phyloP scores from a whole-genome alignment of 2,113 vertebrate genomes.

The Perca schrenkii region DNA sequence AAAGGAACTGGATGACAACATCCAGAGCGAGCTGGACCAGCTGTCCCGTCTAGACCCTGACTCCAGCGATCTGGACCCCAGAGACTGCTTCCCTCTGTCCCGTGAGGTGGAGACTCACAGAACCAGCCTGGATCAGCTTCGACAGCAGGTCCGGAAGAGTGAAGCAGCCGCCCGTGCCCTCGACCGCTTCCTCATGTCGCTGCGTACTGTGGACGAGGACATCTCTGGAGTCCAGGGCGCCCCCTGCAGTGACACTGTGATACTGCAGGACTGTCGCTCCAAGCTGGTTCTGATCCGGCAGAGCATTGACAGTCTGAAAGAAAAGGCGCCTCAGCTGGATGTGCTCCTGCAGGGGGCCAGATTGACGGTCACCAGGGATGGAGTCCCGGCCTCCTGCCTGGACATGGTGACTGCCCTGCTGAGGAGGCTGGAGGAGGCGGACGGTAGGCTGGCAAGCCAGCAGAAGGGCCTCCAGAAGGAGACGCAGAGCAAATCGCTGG shows the following conservation, averaged over 20 bases:
- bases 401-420: conserved; percentile 85
- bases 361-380: conserved; percentile 81
- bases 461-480: conserved; percentile 75
- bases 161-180: conserved; percentile 86
- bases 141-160: conserved; percentile 82
- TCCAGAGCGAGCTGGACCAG: conserved; percentile 86
- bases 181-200: conserved; percentile 88
- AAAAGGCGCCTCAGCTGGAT: conserved; percentile 89
- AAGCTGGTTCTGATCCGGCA: conserved; percentile 74
- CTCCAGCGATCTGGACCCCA: conserved; percentile 83
- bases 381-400: conserved; percentile 83
- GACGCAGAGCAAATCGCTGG: conserved; percentile 77
- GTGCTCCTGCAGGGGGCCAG: conserved; percentile 82
- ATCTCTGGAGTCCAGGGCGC: conserved; percentile 59
- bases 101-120: conserved; percentile 83
- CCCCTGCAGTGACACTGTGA: conserved; percentile 56
- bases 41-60: conserved; percentile 84
- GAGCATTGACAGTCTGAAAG: conserved; percentile 82
- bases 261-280: conserved; percentile 65
- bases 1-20: conserved; percentile 84
- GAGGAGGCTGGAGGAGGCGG: conserved; percentile 62
- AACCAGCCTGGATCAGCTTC: conserved; percentile 86
- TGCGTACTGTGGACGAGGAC: conserved; percentile 84
- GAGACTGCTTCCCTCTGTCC: conserved; percentile 83
- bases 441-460: conserved; percentile 47